Percentiles rank a stretch among this genome's conserved stretches.
phyloP scores from a whole-genome alignment of 2,113 vertebrate genomes.

The Tinamus guttatus region DNA sequence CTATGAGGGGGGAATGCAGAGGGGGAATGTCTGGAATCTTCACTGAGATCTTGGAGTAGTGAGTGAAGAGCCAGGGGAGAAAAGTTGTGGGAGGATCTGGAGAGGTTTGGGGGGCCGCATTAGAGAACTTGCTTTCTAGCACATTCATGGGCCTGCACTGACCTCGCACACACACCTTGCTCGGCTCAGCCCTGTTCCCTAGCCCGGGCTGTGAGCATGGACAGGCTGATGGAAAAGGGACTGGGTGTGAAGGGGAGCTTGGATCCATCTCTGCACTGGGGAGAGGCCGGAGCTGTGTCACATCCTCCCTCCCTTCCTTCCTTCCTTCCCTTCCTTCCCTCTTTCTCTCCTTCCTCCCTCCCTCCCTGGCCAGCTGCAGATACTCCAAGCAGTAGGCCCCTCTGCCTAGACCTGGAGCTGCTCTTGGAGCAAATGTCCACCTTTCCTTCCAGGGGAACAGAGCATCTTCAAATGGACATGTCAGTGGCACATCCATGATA shows the following conservation, averaged over 20 bases:
- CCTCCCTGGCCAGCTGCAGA: background rate
- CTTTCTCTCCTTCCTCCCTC: background rate
- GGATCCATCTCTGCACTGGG: background rate
- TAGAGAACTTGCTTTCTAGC: too few species aligned
- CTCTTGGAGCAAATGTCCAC: accelerated
- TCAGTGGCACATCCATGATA: background rate
- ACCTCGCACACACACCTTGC: accelerated
- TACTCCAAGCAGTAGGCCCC: background rate
- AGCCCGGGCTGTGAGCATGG: accelerated
- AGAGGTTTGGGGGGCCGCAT: background rate
- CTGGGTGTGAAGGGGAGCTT: background rate
- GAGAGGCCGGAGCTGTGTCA: background rate
- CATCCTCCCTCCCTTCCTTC: background rate
- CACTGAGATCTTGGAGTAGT: background rate
- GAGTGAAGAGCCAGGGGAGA: background rate
- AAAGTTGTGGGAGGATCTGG: background rate
- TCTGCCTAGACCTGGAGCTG: background rate
- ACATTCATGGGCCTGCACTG: too few species aligned
- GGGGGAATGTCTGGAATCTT: too few species aligned
- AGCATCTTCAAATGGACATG: background rate
- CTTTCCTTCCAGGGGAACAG: background rate
- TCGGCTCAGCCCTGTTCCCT: background rate
- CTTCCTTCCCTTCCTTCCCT: too few species aligned
- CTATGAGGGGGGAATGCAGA: background rate
- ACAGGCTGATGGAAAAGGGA: background rate